phyloP scores from a whole-genome alignment of 2,888 invertebrate species.

The Hedychridium roseum region DNA sequence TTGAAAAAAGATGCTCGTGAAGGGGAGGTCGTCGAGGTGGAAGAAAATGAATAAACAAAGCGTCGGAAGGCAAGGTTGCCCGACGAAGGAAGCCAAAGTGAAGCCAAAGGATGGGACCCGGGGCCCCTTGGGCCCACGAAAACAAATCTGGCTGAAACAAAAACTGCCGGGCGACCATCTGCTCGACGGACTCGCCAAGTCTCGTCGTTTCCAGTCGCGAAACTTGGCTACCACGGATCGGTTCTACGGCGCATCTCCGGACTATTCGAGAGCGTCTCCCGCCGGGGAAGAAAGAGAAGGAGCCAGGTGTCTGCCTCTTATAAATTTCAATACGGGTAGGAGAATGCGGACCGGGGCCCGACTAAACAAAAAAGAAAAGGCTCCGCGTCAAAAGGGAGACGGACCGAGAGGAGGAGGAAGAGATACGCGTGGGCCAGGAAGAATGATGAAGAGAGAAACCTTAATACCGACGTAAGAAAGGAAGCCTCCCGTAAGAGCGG shows the following conservation, averaged over 20 bases:
- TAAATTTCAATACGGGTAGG: conserved; percentile 51
- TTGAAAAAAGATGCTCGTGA: too few species aligned
- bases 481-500: too few species aligned
- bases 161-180: conserved; percentile 51
- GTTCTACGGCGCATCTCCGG: too few species aligned
- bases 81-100: not conserved
- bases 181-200: conserved; percentile 36
- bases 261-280: too few species aligned
- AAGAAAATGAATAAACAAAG: too few species aligned
- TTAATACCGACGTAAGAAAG: too few species aligned
- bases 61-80: too few species aligned
- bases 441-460: too few species aligned
- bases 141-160: conserved; percentile 55
- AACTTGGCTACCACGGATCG: too few species aligned
- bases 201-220: conserved; percentile 18
- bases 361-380: conserved; percentile 34
- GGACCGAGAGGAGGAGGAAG: conserved; percentile 8
- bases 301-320: conserved; percentile 55
- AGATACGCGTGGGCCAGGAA: too few species aligned
- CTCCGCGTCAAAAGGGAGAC: conserved; percentile 1
- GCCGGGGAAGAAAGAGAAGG: too few species aligned
- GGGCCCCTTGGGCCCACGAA: conserved; percentile 35
- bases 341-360: conserved; percentile 26
- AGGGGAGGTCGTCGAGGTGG: too few species aligned
- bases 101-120: not conserved